A percentile compares a stretch with the other conserved stretches of the same genome.
phyloP scores from a whole-genome alignment of 1,140 invertebrate genomes.

The Manduca sexta region DNA sequence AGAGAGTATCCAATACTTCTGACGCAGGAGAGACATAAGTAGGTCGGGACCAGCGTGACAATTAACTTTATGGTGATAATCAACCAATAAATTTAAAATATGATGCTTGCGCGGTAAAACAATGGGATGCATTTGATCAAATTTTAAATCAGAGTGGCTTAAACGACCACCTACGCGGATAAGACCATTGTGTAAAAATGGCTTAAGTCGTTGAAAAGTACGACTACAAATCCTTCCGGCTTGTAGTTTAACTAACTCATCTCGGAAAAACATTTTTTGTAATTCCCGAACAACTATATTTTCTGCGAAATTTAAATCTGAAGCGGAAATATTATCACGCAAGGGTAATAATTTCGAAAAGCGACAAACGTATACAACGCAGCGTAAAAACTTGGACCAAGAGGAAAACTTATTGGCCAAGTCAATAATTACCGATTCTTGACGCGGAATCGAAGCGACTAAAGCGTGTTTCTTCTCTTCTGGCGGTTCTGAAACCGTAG shows the following conservation, averaged over 20 bases:
- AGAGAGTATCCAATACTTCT: slow-evolving; percentile 35
- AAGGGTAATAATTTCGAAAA: neutral
- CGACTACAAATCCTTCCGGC: neutral
- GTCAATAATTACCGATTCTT: too few relatives aligned
- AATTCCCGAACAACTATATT: neutral
- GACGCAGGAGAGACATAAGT: slow-evolving; percentile 22
- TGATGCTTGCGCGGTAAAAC: slow-evolving; percentile 12
- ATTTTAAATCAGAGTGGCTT: slow-evolving; percentile 20
- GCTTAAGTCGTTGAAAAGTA: slow-evolving; percentile 25
- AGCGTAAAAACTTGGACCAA: neutral
- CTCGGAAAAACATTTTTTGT: neutral
- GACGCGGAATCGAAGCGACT: too few relatives aligned
- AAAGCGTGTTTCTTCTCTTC: too few relatives aligned
- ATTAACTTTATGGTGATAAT: slow-evolving; percentile 28
- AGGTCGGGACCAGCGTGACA: slow-evolving; percentile 29
- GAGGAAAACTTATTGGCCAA: too few relatives aligned
- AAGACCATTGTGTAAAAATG: slow-evolving; percentile 42
- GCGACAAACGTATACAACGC: neutral
- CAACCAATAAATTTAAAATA: slow-evolving; percentile 26
- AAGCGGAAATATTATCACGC: neutral
- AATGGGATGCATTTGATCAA: slow-evolving; percentile 17
- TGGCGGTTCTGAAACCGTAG: too few relatives aligned
- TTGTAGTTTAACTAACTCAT: neutral
- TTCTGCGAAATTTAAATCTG: neutral
- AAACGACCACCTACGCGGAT: slow-evolving; percentile 54